A percentile compares a stretch with the other conserved stretches of the same genome.
These are phyloP conservation scores for Sebastes kiyomatsui DNA, from an alignment of 2,797 vertebrate genomes.

Conservation along the genomic window DNA sequence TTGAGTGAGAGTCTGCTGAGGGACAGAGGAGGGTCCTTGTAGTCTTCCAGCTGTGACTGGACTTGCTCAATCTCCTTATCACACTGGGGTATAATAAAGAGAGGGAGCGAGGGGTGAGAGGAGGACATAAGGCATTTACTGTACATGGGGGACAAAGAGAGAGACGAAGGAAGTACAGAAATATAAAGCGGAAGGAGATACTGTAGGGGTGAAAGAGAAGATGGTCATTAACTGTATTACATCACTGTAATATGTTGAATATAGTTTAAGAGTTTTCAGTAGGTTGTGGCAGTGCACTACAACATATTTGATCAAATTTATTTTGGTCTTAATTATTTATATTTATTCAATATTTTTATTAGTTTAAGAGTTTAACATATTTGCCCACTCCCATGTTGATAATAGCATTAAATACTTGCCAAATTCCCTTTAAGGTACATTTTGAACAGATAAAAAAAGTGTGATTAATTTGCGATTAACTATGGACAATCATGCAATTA, in stretches of 20 bases:
- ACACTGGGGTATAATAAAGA: slow-evolving; percentile 62
- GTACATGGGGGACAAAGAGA: not conserved
- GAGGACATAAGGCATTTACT: not conserved
- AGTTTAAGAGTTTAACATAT: too few relatives aligned
- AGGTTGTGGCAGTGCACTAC: not conserved
- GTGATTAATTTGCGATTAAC: too few relatives aligned
- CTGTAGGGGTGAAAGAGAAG: not conserved
- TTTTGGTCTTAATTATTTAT: too few relatives aligned
- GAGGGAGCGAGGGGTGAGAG: not conserved
- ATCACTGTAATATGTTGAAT: not conserved
- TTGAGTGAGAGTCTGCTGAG: slow-evolving; percentile 86
- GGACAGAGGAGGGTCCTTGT: slow-evolving; percentile 82
- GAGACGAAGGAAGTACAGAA: not conserved
- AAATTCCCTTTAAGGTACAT: too few relatives aligned
- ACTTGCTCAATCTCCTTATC: slow-evolving; percentile 83
- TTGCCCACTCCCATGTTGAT: too few relatives aligned
- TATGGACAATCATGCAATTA: too few relatives aligned
- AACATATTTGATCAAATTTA: too few relatives aligned
- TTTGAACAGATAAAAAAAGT: too few relatives aligned
- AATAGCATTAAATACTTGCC: too few relatives aligned
- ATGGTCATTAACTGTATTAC: not conserved
- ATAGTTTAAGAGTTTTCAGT: not conserved
- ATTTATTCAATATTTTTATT: too few relatives aligned
- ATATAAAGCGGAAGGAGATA: not conserved
- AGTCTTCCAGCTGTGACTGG: slow-evolving; percentile 81